phyloP scores from a whole-genome alignment of 2,797 vertebrate genomes.

The Prunella strophiata region DNA sequence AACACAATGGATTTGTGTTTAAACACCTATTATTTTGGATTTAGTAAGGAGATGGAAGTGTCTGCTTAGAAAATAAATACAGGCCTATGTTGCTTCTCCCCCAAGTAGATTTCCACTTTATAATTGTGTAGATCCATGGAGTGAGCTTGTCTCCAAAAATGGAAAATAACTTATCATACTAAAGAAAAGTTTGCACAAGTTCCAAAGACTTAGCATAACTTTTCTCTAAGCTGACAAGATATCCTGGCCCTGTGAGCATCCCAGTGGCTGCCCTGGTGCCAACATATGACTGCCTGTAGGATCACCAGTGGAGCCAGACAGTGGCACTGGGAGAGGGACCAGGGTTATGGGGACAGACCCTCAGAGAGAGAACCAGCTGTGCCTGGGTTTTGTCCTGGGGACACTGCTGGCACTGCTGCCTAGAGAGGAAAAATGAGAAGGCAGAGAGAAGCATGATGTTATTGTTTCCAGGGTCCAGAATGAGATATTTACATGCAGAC shows the following conservation, averaged over 20 bases:
- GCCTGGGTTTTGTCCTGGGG: not conserved
- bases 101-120: not conserved
- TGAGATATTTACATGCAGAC: not conserved
- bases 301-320: not conserved
- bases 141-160: not conserved
- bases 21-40: not conserved
- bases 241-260: not conserved
- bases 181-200: not conserved
- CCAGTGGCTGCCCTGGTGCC: not conserved
- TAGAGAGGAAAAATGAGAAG: not conserved
- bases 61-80: not conserved
- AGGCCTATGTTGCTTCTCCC: not conserved
- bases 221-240: not conserved
- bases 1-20: not conserved
- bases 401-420: not conserved
- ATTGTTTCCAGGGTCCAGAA: not conserved
- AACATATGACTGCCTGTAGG: not conserved
- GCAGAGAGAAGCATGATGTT: not conserved
- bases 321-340: not conserved
- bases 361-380: not conserved
- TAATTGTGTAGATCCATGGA: not conserved
- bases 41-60: not conserved
- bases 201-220: not conserved
- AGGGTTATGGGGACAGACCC: rapidly evolving
- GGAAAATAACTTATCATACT: not conserved